Base-by-base conservation (phyloP, 2,888 invertebrate genomes). In the Torymus auratus region DNA sequence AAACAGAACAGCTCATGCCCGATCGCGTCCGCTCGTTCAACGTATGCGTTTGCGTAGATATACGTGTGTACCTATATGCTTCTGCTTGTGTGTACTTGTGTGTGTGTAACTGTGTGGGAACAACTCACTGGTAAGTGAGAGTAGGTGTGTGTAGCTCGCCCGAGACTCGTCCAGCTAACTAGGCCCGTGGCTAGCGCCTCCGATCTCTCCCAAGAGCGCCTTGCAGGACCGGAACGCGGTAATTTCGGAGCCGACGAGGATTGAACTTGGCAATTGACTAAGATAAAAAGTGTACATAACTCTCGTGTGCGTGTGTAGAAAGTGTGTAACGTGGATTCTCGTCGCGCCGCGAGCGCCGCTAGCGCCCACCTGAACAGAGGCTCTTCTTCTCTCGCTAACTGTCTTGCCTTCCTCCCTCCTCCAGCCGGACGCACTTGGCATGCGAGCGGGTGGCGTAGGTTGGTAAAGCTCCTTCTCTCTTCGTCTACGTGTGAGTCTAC, bases 1-100 rank as follows among this genome's bases (percentile, higher is more conserved):
- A 91, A 90, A 90, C 88, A 89, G 89, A 89, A 87, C 88, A 86
- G 84, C 55, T 11, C 41, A 41, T 7, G 83, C 86, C 58, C 70
- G 84, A 85, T 87, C 86, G 81, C 64, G 62, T 87, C 83, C 85
- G 78, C 84, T 84, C 84, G 85, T 58, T 71, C 52, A 61, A 17
- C 55, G 64, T 72, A 56, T 69, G 28, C 10, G 67, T 69, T 17
- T 60, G 67, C 64, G 58, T 71, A 55, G 23, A 69, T 77, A 58
- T 71, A 71, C n/a, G 72, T 52, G 75, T 75, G 28, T 53, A 17
- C 65, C 17, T 74, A 56, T 62, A 52, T 23, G 56, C 41, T 15
- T 52, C 64, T 62, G 67, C 17, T 23, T 65, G 65, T 78, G 13
- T 41, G 61, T 20, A 20, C 20, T 20, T 20, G 20, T 23, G 75